These are phyloP conservation scores for Aplysina aerophoba DNA, from an alignment of 37 sponge, comb jelly and placozoan genomes.

Conservation along the genomic window DNA sequence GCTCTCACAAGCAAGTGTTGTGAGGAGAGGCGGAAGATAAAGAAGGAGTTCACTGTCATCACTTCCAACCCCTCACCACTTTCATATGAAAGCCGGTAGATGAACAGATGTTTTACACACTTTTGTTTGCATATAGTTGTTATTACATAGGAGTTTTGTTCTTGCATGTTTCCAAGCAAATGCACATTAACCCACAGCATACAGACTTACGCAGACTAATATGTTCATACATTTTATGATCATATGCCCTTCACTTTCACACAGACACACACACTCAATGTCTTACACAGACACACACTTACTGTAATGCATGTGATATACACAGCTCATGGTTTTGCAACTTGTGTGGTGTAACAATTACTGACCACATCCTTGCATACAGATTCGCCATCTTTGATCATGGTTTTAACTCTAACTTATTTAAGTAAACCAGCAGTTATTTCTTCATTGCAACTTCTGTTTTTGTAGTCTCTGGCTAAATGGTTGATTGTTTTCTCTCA, in stretches of 20 bases:
- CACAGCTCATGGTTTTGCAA: too few relatives aligned
- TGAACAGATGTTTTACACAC: background rate
- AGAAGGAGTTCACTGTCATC: constrained; percentile 14
- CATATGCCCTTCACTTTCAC: background rate
- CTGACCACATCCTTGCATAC: background rate
- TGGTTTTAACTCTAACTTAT: too few relatives aligned
- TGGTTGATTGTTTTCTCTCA: too few relatives aligned
- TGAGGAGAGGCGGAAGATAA: constrained; percentile 44
- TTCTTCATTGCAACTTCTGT: too few relatives aligned
- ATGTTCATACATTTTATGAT: background rate
- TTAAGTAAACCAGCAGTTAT: too few relatives aligned
- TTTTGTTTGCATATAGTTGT: background rate
- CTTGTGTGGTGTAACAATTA: too few relatives aligned
- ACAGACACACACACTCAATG: background rate
- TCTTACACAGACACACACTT: constrained; percentile 17
- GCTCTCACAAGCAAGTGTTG: constrained; percentile 48
- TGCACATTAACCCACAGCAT: background rate
- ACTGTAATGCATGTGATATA: too few relatives aligned
- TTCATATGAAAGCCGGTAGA: too few relatives aligned
- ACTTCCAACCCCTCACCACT: too few relatives aligned
- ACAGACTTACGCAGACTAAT: background rate
- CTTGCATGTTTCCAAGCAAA: background rate
- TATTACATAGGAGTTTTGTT: background rate
- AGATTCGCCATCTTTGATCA: background rate
- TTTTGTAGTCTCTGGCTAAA: too few relatives aligned